phyloP scores from a whole-genome alignment of 1,140 invertebrate species.

The Bombus confusus region DNA sequence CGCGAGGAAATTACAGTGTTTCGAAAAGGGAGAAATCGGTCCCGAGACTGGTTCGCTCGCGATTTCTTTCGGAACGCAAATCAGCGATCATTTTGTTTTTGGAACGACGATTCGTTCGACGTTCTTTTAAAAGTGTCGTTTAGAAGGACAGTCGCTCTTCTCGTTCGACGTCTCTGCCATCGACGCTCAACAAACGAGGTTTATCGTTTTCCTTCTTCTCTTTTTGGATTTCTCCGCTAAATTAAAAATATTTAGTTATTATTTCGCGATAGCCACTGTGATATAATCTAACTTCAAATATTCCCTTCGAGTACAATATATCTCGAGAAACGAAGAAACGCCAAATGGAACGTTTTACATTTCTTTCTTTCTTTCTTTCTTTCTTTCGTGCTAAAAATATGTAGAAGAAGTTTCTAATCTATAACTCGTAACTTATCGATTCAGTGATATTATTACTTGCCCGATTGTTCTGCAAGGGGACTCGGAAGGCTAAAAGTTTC shows the following conservation, averaged over 20 bases:
- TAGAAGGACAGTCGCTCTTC: background rate
- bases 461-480: no score
- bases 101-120: background rate
- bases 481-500: background rate
- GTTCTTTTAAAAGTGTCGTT: background rate
- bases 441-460: background rate
- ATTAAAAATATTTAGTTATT: no score
- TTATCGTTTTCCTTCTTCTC: no score
- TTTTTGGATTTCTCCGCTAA: no score
- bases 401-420: background rate
- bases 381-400: no score
- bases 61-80: background rate
- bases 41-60: background rate
- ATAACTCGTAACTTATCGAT: background rate
- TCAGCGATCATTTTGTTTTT: background rate
- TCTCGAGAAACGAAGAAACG: no score
- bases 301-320: no score
- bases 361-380: no score
- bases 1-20: conserved; percentile 8
- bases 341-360: no score
- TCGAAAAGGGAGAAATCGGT: conserved; percentile 3
- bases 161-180: background rate
- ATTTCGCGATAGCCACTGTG: no score
- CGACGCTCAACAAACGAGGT: background rate
- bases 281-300: no score